Percentiles rank a stretch among this genome's conserved stretches.
Evolutionary conservation across 2,888 invertebrate species (phyloP).

Genomic region (Pseudeuparius sepicola): DNA sequence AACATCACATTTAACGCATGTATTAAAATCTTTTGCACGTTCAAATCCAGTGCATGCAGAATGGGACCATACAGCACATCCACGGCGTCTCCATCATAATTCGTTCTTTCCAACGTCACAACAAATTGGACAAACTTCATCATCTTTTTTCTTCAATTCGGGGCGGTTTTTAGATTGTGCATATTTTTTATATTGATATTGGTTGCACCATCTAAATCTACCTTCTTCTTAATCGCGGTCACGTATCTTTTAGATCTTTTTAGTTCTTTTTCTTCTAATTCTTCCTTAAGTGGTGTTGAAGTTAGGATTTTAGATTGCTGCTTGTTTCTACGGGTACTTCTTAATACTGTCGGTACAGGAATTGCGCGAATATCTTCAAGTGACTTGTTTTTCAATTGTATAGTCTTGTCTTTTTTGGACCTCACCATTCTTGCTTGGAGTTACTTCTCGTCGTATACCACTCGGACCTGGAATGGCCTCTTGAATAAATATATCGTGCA

Average conservation of each 20-base stretch:
- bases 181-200: no score
- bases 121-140: slow-evolving; percentile 5
- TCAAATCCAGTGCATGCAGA: no score
- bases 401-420: slow-evolving; percentile 6
- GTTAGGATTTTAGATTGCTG: slow-evolving; percentile 14
- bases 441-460: slow-evolving; percentile 1
- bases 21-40: slow-evolving; percentile 4
- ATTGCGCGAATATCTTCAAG: slow-evolving; percentile 13
- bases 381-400: slow-evolving; percentile 13
- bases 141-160: slow-evolving; percentile 2
- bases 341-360: slow-evolving; percentile 13
- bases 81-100: slow-evolving; percentile 12
- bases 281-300: slow-evolving; percentile 11
- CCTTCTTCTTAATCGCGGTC: slow-evolving; percentile 8
- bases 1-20: slow-evolving; percentile 3
- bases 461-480: slow-evolving; percentile 5
- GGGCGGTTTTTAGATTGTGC: slow-evolving; percentile 5
- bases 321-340: slow-evolving; percentile 12
- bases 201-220: slow-evolving; percentile 5
- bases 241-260: slow-evolving; percentile 12
- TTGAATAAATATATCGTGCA: background rate
- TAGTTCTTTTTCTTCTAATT: slow-evolving; percentile 15
- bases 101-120: slow-evolving; percentile 10
- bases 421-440: slow-evolving; percentile 1
- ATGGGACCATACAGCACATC: slow-evolving; percentile 8